These are phyloP conservation scores for Aspidiotus destructor DNA, from an alignment of 2,888 invertebrate genomes.

Conservation along the genomic window DNA sequence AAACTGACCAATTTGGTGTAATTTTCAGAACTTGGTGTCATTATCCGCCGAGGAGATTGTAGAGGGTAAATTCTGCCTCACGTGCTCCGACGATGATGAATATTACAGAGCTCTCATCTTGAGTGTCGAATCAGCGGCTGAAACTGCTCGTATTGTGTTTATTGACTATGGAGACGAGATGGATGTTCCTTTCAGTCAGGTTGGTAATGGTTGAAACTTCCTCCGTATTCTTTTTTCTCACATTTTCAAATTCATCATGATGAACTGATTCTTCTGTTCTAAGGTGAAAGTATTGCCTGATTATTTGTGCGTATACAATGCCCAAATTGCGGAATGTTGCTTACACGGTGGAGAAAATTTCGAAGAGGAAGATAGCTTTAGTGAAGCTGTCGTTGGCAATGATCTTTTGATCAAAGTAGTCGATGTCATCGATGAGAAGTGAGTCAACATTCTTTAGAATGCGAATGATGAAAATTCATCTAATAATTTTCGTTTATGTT, in stretches of 20 bases:
- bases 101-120: conserved; percentile 38
- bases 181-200: conserved; percentile 33
- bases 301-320: conserved; percentile 13
- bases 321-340: conserved; percentile 27
- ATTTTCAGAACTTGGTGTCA: conserved; percentile 13
- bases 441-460: conserved; percentile 6
- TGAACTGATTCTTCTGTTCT: not conserved
- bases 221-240: not conserved
- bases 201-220: conserved; percentile 28
- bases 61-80: conserved; percentile 24
- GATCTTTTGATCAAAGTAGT: conserved; percentile 25
- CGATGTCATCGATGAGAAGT: conserved; percentile 20
- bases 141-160: conserved; percentile 36
- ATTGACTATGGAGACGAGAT: conserved; percentile 39
- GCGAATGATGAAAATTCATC: not conserved
- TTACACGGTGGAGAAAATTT: conserved; percentile 14
- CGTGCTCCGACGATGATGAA: conserved; percentile 34
- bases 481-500: no score
- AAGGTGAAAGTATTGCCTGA: conserved; percentile 14
- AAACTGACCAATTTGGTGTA: not conserved
- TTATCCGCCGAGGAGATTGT: conserved; percentile 21
- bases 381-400: conserved; percentile 10
- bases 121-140: conserved; percentile 16
- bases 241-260: not conserved
- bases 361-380: conserved; percentile 12